Evolutionary conservation across 2,888 invertebrate genomes (phyloP), one percentile per base, ranked within the genome.

Genomic region (Ectobius pallidus): DNA sequence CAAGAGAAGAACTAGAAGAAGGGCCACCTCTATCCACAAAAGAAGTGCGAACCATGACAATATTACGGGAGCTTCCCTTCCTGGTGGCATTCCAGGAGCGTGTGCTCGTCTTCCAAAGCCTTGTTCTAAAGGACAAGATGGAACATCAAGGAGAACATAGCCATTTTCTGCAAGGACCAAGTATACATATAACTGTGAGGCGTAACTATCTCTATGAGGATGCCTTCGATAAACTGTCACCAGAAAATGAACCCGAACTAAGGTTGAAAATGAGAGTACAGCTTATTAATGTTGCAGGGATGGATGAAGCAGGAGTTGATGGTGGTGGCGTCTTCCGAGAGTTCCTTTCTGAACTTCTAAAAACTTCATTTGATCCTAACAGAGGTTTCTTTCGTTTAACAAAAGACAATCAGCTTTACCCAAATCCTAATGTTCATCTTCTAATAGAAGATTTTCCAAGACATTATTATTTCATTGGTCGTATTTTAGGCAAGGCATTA

Each of bases 151-250:
- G 91, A n/a, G 90, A 92, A 78, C 82, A 90, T 77, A 86, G 90
- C 16, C 90, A 91, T 75, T 92, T 93, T 80, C 86, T 92, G 78
- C 90, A 90, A 78, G 93, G 93, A 0, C 92, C 93, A 0, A 87
- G 89, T 52, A 91, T 93, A 77, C 88, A 89, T 78, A 88, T 96
- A 42, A 90, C 91, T 34, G 92, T 96, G 7, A 85, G 96, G 73
- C 87, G 99, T 71, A 92, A 94, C 77, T 96, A 96, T 84, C 87
- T 99, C n/a, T 99, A 99, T 82, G 99, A 99, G 84, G 99, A 99
- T 84, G 96, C 99, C 0, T 98, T 96, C 81, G 96, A 97, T 69
- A 96, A 96, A 82, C 86, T 99, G 3, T 93, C 96, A 1, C 89
- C 89, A 1, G 94, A 94, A 78, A 97, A 96, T 85, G 95, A 96